phyloP scores from a whole-genome alignment of 92 coral and sea anemone species.

The Epizoanthus rinbou region DNA sequence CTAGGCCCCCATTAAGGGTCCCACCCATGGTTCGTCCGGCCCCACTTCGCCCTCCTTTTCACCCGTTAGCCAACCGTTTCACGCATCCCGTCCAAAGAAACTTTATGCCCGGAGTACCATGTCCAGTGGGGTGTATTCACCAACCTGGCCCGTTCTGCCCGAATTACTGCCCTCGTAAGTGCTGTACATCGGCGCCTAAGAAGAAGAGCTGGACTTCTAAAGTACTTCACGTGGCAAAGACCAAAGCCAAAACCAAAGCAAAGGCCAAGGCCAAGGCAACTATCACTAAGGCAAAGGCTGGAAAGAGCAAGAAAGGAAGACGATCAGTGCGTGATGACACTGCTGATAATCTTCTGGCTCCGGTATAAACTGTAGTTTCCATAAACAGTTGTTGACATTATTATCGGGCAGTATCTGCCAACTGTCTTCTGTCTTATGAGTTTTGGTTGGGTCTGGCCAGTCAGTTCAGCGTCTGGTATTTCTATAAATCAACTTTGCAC shows the following conservation, averaged over 20 bases:
- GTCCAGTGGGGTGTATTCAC: background rate
- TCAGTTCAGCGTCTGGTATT: no score
- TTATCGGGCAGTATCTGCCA: no score
- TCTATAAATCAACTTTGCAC: no score
- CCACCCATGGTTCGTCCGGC: background rate
- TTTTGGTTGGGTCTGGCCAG: no score
- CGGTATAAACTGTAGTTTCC: background rate
- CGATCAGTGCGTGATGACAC: background rate
- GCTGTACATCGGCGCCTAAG: conserved; percentile 49
- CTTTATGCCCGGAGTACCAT: conserved; percentile 1
- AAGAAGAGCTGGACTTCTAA: background rate
- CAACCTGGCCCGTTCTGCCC: conserved; percentile 53
- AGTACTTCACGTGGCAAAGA: background rate
- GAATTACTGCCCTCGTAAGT: conserved; percentile 63
- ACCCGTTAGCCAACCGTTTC: conserved; percentile 4
- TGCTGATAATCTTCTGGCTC: background rate
- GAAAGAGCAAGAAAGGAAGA: conserved; percentile 14
- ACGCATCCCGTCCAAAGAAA: conserved; percentile 12
- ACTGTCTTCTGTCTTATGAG: no score
- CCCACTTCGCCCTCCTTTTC: background rate
- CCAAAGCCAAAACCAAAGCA: background rate
- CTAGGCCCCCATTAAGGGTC: background rate
- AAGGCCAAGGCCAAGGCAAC: background rate
- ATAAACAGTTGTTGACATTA: background rate
- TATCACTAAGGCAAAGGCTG: background rate